Base-by-base conservation (phyloP, 2,888 invertebrate genomes). In the Thymelicus acteon region DNA sequence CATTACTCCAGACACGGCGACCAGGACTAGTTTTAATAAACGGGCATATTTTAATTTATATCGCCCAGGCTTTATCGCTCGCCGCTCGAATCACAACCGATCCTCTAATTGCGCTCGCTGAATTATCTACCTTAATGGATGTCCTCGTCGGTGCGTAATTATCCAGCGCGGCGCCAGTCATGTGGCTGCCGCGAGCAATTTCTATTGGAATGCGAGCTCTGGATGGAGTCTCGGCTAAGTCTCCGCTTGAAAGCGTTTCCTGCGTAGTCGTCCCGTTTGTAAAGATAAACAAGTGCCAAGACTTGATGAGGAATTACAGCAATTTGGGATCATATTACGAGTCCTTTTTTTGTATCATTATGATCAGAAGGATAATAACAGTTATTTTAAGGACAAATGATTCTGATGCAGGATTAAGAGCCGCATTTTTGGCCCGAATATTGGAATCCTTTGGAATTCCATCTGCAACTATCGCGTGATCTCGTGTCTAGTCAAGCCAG, bases 121-220 rank as follows among this genome's bases (percentile, higher is more conserved):
- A 89, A 88, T 89, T 90, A 91, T 90, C 87, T 88, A 85, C 86
- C 78, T 87, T 90, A 91, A 91, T 91, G 86, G 85, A 87, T 91
- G 91, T 91, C 90, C 89, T 86, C 85, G 79, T 72, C 81, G 80
- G 64, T 60, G 85, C 82, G 88, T 88, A 91, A 91, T 91, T 91
- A 90, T 85, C 85, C 82, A 82, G 80, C 78, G 84, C 86, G 88
- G 89, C 91, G 92, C 91, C 90, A 85, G 85, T 84, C 82, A 68
- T 87, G 85, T 85, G 82, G 83, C 78, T 75, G 74, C 48, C 83
- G 81, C 83, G 76, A 82, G 88, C 87, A 87, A 89, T 89, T 88
- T 88, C 85, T 84, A 86, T 85, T 80, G 87, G 89, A 86, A 87
- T 88, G 89, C 84, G 80, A 84, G 82, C 78, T 79, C 80, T 79